Percentiles rank a stretch among this genome's conserved stretches.
Evolutionary conservation across 2,797 vertebrate genomes (phyloP).

Genomic region (Pipistrellus kuhlii): DNA sequence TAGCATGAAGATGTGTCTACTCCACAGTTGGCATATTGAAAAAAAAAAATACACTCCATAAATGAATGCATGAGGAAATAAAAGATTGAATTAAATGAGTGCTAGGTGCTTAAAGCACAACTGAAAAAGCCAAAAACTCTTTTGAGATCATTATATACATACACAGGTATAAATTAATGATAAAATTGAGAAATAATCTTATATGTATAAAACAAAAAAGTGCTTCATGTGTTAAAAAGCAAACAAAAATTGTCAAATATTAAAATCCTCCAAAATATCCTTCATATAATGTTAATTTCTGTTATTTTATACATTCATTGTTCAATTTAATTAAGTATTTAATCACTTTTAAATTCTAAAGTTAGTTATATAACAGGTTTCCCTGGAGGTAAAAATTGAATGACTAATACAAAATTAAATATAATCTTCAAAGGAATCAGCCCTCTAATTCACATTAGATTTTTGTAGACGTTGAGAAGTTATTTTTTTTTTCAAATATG

Average conservation of each 20-base stretch:
- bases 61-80: neutral
- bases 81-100: neutral
- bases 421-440: constrained; percentile 29
- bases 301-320: neutral
- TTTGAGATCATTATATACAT: neutral
- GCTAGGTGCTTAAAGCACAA: neutral
- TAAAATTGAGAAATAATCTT: neutral
- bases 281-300: constrained; percentile 25
- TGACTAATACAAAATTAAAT: constrained; percentile 27
- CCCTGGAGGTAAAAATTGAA: neutral
- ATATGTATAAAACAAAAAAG: neutral
- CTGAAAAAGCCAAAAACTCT: neutral
- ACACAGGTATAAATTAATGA: neutral
- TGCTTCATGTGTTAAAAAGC: neutral
- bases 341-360: constrained; percentile 55
- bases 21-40: neutral
- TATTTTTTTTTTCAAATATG: neutral
- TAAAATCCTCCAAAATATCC: neutral
- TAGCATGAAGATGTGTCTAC: neutral
- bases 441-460: neutral
- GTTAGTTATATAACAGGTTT: neutral
- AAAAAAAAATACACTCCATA: neutral
- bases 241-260: neutral
- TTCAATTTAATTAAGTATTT: constrained; percentile 53
- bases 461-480: neutral